Percentiles rank a stretch among this genome's conserved stretches.
Evolutionary conservation across 2,113 vertebrate genomes (phyloP).

Genomic region (Cygnus buccinator): DNA sequence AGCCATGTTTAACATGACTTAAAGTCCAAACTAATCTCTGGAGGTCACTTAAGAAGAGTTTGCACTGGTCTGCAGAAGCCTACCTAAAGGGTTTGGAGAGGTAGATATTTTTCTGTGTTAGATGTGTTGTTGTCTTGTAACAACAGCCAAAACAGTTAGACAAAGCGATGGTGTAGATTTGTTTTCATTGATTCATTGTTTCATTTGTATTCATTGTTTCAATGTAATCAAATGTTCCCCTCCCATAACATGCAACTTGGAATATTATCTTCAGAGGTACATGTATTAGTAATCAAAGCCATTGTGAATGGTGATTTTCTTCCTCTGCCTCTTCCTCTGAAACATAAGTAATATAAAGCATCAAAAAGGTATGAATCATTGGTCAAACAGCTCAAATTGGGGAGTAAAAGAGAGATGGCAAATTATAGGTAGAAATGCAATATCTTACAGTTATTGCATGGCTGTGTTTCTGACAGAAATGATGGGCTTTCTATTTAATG

Average conservation of each 20-base stretch:
- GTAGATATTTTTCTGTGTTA: neutral
- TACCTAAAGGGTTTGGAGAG: neutral
- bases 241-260: neutral
- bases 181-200: neutral
- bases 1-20: neutral
- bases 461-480: neutral
- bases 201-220: no score
- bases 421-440: neutral
- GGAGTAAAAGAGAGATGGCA: neutral
- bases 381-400: neutral
- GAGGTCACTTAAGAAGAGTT: neutral
- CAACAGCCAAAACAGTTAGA: neutral
- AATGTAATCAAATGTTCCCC: neutral
- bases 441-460: neutral
- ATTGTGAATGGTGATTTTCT: neutral
- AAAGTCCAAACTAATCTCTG: neutral
- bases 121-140: neutral
- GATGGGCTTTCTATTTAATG: accelerated
- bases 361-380: neutral
- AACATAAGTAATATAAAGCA: neutral
- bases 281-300: neutral
- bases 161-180: neutral
- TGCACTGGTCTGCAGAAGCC: neutral
- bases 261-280: neutral
- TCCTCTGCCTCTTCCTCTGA: neutral